These are phyloP conservation scores for Aphrocallistes beatrix DNA, from an alignment of 37 sponge, comb jelly and placozoan genomes.

Conservation along the genomic window DNA sequence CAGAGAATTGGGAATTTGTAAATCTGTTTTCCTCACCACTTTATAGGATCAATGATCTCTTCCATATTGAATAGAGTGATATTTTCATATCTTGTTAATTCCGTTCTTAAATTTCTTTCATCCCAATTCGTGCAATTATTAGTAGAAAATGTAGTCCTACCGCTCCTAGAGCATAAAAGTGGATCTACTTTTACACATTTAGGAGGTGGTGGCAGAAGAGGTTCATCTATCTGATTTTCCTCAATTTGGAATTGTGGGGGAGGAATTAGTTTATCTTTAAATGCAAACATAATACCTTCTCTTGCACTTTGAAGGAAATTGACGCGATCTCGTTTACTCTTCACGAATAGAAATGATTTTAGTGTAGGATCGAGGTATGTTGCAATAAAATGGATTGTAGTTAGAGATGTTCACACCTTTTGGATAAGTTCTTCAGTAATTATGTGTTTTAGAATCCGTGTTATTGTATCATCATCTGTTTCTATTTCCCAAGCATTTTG, in stretches of 20 bases:
- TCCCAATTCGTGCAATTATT: constrained; percentile 10
- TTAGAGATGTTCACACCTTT: constrained; percentile 12
- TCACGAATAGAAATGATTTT: not conserved
- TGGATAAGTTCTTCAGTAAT: not conserved
- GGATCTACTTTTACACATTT: not conserved
- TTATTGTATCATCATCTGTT: constrained; percentile 13
- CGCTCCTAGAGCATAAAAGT: not conserved
- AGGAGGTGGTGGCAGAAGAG: constrained; percentile 15
- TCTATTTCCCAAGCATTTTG: constrained; percentile 20
- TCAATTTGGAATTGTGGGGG: constrained; percentile 13
- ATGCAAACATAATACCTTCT: constrained; percentile 13
- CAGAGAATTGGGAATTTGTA: not conserved
- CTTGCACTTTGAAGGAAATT: constrained; percentile 9
- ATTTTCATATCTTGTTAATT: constrained; percentile 3
- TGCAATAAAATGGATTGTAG: not conserved
- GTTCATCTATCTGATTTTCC: constrained; percentile 13
- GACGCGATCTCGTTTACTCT: constrained; percentile 8
- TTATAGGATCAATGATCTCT: not conserved
- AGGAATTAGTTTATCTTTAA: constrained; percentile 11
- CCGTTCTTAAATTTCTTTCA: not conserved
- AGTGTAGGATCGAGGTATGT: not conserved
- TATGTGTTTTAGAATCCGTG: not conserved
- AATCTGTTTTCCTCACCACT: not conserved
- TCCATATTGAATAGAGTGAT: not conserved
- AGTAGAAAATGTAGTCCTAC: not conserved